Base-by-base conservation (phyloP, 1,140 invertebrate species). In the Calephelis nemesis region DNA sequence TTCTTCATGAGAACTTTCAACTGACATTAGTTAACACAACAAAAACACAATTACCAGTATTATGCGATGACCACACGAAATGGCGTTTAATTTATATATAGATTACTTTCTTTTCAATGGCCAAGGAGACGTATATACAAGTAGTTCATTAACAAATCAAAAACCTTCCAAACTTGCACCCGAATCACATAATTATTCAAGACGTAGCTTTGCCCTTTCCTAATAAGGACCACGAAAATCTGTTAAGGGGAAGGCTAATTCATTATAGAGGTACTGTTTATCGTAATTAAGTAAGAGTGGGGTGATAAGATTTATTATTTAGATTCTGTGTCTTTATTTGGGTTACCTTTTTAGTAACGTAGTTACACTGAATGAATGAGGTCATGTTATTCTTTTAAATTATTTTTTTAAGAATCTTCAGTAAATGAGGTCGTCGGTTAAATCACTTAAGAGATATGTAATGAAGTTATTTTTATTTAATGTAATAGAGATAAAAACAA, bases 221-320 rank as follows among this genome's bases (percentile, higher is more conserved):
- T 47, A 67, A 67, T 60, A 67, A 47, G 40, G 52, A 42, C 45
- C 47, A 67, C 54, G 52, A 67, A 67, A 60, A 67, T 60, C 65
- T 66, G 65, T 66, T 66, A 66, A 66, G 65, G 65, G 69, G 67
- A 39, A 65, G 50, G 47, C 65, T 45, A 63, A 67, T 73, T 73
- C 64, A 67, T 69, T 73, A 69, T 48, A 30, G 66, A 65, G 71
- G 67, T 63, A 64, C 71, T 66, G 65, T 67, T 73, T 73, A 73
- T 69, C 67, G 64, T 72, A 72, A 72, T 72, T 69, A 72, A 72
- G 52, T 72, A 49, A 67, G 50, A 69, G 70, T 62, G 50, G 50
- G 54, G 62, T 50, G 64, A 65, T 39, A 48, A 50, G 54, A 45
- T 67, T 66, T 66, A 58, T 58, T 30, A 58, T 58, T 58, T 58